phyloP scores from a whole-genome alignment of 2,888 invertebrate species.

The Zaprionus bogoriensis region DNA sequence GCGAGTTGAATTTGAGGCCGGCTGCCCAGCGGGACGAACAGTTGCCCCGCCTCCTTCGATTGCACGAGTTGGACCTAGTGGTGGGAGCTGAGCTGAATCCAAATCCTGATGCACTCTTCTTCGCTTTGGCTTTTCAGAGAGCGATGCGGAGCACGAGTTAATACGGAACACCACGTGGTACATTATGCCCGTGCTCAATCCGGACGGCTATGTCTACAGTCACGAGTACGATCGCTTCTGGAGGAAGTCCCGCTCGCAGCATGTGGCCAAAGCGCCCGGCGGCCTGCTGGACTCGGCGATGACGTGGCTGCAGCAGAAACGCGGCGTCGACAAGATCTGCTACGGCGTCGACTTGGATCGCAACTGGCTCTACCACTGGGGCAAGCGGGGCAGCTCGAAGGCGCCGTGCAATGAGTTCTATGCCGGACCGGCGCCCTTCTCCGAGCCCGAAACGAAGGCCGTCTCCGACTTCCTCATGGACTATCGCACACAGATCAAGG shows the following conservation, averaged over 20 bases:
- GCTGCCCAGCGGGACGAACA: accelerated
- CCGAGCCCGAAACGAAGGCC: conserved; percentile 90
- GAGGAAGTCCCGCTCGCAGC: conserved; percentile 89
- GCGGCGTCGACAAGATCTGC: conserved; percentile 83
- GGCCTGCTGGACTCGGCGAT: conserved; percentile 80
- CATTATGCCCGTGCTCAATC: conserved; percentile 89
- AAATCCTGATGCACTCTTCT: too few species aligned
- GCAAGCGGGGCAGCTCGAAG: conserved; percentile 88
- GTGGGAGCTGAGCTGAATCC: neutral
- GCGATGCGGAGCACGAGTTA: conserved; percentile 66
- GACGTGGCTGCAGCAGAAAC: conserved; percentile 81
- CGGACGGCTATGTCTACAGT: conserved; percentile 90
- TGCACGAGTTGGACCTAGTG: too few species aligned
- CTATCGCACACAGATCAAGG: conserved; percentile 86
- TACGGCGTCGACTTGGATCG: conserved; percentile 90
- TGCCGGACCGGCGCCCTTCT: conserved; percentile 88
- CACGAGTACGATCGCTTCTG: conserved; percentile 90
- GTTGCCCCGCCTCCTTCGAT: too few species aligned
- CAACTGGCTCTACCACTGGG: conserved; percentile 91
- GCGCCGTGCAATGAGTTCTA: conserved; percentile 90
- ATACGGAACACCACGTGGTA: conserved; percentile 85
- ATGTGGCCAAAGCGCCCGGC: conserved; percentile 70
- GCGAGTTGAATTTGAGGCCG: neutral
- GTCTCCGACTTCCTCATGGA: conserved; percentile 86
- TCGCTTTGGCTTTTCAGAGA: conserved; percentile 69